These are phyloP conservation scores for Drosophila nannoptera DNA, from an alignment of 1,140 invertebrate species.

Conservation along the genomic window DNA sequence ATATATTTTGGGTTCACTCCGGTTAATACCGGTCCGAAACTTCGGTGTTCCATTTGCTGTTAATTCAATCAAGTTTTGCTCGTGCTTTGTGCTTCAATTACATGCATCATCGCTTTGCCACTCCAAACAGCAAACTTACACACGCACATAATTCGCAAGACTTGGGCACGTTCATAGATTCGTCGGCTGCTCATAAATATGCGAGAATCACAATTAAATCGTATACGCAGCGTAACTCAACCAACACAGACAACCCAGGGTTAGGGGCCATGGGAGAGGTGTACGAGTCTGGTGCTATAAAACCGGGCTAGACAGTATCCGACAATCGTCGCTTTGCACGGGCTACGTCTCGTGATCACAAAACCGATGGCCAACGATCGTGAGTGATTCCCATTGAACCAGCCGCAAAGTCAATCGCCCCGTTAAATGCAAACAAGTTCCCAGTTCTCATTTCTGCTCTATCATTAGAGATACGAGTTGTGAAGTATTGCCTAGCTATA, in stretches of 20 bases:
- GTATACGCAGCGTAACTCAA: conserved; percentile 2
- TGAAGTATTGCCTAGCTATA: neutral
- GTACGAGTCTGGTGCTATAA: neutral
- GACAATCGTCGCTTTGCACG: conserved; percentile 54
- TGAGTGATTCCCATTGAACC: conserved; percentile 60
- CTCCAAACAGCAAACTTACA: conserved; percentile 27
- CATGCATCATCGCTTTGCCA: conserved; percentile 43
- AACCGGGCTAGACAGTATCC: conserved; percentile 8
- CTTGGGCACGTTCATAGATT: conserved; percentile 35
- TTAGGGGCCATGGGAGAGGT: neutral
- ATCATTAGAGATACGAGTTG: neutral
- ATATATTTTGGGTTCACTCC: conserved; percentile 21
- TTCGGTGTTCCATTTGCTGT: conserved; percentile 20
- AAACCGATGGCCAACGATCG: neutral
- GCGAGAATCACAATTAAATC: conserved; percentile 35
- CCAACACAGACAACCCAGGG: neutral
- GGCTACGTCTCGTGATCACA: conserved; percentile 65
- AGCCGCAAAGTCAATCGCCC: conserved; percentile 38
- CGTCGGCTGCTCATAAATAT: conserved; percentile 52
- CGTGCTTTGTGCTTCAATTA: conserved; percentile 31
- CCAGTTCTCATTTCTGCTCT: conserved; percentile 42
- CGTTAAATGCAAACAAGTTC: conserved; percentile 37
- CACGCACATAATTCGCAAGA: conserved; percentile 16
- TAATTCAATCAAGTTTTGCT: conserved; percentile 40
- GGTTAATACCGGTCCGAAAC: conserved; percentile 29